Conservation (phyloP, 2,113 vertebrate species). For the Antigone vipio region DNA sequence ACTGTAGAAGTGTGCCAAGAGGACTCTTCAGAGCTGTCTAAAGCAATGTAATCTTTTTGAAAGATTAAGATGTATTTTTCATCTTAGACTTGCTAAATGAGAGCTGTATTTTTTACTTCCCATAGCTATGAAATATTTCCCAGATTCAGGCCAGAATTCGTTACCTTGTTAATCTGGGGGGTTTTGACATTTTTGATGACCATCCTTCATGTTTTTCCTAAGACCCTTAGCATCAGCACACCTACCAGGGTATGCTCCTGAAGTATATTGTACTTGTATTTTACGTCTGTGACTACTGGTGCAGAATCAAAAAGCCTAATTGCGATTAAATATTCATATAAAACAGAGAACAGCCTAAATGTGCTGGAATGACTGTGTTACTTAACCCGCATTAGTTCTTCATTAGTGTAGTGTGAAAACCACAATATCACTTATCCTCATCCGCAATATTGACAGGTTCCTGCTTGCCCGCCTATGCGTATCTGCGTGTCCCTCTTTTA, state of each 20-base stretch:
- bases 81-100: not conserved
- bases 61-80: not conserved
- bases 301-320: not conserved
- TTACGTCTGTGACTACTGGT: not conserved
- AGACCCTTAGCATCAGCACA: not conserved
- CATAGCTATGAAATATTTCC: not conserved
- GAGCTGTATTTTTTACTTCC: not conserved
- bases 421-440: not conserved
- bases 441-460: not conserved
- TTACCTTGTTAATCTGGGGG: not conserved
- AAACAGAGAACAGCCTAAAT: not conserved
- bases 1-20: not conserved
- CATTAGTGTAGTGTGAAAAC: not conserved
- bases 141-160: not conserved
- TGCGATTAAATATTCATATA: not conserved
- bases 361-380: not conserved
- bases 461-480: not conserved
- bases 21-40: not conserved
- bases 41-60: not conserved
- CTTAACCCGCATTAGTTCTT: not conserved
- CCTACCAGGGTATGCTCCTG: not conserved
- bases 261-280: not conserved
- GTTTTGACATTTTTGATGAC: not conserved
- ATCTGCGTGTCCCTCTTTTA: not conserved
- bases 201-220: not conserved